Percentiles rank a stretch among this genome's conserved stretches.
Conservation (phyloP, 92 coral and sea anemone species). For the Chrysogorgia sp. region DNA sequence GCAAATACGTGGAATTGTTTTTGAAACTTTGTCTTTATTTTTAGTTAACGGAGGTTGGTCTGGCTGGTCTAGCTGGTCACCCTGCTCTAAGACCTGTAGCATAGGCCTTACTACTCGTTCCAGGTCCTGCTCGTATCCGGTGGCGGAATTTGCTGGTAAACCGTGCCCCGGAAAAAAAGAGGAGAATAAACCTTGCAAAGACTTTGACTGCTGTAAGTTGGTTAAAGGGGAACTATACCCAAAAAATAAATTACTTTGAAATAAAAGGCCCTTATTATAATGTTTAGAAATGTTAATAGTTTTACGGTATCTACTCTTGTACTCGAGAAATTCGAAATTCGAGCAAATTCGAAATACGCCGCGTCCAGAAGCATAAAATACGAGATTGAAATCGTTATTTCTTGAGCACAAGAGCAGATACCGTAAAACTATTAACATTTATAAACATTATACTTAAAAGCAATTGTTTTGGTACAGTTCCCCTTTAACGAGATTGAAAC, state of each 20-base stretch:
- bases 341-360: neutral
- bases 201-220: slow-evolving; percentile 93
- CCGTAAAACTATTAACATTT: no score
- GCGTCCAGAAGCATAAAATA: no score
- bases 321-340: neutral
- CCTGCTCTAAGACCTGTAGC: slow-evolving; percentile 95
- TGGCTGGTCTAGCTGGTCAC: slow-evolving; percentile 96
- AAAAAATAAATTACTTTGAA: no score
- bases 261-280: no score
- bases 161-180: slow-evolving; percentile 76
- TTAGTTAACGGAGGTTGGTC: slow-evolving; percentile 98
- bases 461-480: no score
- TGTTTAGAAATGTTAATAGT: no score
- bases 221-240: neutral
- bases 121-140: slow-evolving; percentile 89
- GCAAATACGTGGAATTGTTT: neutral
- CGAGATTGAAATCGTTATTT: neutral
- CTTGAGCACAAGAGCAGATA: no score
- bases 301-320: neutral
- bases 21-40: neutral
- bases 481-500: no score
- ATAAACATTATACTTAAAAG: no score
- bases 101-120: slow-evolving; percentile 80
- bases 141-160: slow-evolving; percentile 85
- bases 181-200: slow-evolving; percentile 92